Percentiles rank a stretch among this genome's conserved stretches.
Conservation (phyloP, 2,113 vertebrate species). For the Phalacrocorax brasilianus region DNA sequence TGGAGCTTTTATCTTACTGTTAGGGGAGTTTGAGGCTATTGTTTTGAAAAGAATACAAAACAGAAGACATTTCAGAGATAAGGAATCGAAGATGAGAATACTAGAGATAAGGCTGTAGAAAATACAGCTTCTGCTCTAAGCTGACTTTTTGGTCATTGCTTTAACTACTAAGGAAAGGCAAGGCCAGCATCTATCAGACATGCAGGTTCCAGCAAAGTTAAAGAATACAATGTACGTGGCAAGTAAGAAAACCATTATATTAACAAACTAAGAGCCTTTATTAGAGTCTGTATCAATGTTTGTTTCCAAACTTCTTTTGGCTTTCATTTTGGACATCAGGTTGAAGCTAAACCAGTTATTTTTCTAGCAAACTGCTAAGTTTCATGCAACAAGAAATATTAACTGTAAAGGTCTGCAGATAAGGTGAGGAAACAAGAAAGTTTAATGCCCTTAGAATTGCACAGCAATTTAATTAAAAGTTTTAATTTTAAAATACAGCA, state of each 20-base stretch:
- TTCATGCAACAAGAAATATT: neutral
- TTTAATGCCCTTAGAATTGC: neutral
- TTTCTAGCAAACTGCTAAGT: neutral
- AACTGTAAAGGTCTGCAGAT: neutral
- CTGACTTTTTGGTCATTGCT: neutral
- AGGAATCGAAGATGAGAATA: neutral
- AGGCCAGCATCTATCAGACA: neutral
- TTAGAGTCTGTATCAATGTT: neutral
- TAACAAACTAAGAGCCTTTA: neutral
- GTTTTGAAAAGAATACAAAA: neutral
- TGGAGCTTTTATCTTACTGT: neutral
- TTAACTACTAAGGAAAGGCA: neutral
- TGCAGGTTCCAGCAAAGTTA: neutral
- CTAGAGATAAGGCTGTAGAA: neutral
- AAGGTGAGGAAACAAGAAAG: neutral
- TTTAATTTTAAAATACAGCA: slow-evolving; percentile 3
- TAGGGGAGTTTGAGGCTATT: neutral
- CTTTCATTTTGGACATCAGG: neutral
- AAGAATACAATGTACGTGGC: neutral
- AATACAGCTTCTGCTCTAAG: neutral
- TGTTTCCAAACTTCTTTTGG: neutral
- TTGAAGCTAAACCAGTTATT: neutral
- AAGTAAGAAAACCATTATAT: neutral
- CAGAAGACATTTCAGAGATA: neutral
- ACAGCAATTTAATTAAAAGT: neutral